A percentile compares a stretch with the other conserved stretches of the same genome.
phyloP scores from a whole-genome alignment of 2,113 vertebrate species.

The Pluvialis apricaria region DNA sequence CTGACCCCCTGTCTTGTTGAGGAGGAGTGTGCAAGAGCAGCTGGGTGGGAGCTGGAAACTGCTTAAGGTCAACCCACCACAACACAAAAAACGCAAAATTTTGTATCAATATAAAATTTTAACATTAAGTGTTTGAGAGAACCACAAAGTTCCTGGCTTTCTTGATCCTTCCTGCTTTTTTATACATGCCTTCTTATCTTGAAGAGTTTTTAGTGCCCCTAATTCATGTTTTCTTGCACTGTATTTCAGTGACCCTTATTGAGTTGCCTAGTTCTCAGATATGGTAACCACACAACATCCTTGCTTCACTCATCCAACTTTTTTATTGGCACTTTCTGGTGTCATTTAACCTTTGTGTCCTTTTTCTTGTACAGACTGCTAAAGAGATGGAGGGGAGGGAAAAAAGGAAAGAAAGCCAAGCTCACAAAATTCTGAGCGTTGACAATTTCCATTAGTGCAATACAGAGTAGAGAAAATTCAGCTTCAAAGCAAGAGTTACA shows the following conservation, averaged over 20 bases:
- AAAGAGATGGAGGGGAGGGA: background rate
- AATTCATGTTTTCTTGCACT: background rate
- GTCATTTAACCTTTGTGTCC: background rate
- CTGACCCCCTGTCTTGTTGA: fast-evolving
- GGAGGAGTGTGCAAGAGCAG: fast-evolving
- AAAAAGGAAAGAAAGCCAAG: background rate
- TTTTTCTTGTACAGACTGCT: background rate
- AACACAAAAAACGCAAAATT: fast-evolving
- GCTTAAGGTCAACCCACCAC: background rate
- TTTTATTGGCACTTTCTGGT: background rate
- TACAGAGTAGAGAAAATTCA: background rate
- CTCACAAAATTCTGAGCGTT: background rate
- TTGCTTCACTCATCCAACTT: background rate
- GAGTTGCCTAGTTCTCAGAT: background rate
- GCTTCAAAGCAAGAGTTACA: background rate
- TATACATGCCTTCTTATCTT: too few species aligned
- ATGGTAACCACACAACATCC: background rate
- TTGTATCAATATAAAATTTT: background rate
- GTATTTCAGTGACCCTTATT: background rate
- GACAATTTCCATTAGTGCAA: background rate
- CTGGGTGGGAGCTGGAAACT: background rate
- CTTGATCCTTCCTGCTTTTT: background rate
- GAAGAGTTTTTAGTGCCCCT: background rate
- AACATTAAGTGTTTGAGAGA: background rate
- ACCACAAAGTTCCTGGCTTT: background rate